Evolutionary conservation across 2,888 invertebrate genomes (phyloP), one percentile per base, ranked within the genome.

Genomic region (Pyrrhosoma nymphula): DNA sequence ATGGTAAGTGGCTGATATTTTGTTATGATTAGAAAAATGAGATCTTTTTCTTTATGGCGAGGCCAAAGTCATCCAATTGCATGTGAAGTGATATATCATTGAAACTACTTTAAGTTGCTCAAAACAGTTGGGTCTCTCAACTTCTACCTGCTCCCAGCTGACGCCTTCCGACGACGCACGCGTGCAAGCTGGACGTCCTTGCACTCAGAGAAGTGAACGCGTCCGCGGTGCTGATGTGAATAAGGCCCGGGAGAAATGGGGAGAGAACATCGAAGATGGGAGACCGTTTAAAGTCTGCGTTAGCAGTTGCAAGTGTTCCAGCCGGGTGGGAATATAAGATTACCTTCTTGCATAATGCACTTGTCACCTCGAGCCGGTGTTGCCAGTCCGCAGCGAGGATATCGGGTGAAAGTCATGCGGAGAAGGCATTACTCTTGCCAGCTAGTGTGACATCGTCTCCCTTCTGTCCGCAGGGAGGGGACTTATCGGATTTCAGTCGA

Each of bases 271-370:
- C 26, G 69, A 12, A n/a, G 69, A n/a, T 12, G 69, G 69, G 69
- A n/a, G n/a, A 14, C n/a, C 69, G 69, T 69, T 69, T 69, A 69
- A 69, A 69, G 69, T n/a, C 69, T n/a, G n/a, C 26, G 69, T 69
- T 69, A 69, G 69, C 69, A 69, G 69, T 69, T 69, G 69, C n/a
- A 69, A 69, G 69, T n/a, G 69, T 69, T 69, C 69, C 69, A 69
- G 69, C n/a, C 69, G 69, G 69, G n/a, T n/a, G 69, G 69, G 6
- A n/a, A n/a, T 60, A 60, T n/a, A 69, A 69, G 69, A 69, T 69
- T 69, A n/a, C 69, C 69, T 69, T n/a, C 69, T 69, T 69, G 69
- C 69, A 69, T 69, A 69, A 69, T 69, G 69, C n/a, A 69, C 69
- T 69, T 69, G 69, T 69, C 69, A n/a, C 69, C n/a, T 69, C 69